Evolutionary conservation across 2,113 vertebrate species (phyloP), one percentile per base, ranked within the genome.

Genomic region (Strix aluco): DNA sequence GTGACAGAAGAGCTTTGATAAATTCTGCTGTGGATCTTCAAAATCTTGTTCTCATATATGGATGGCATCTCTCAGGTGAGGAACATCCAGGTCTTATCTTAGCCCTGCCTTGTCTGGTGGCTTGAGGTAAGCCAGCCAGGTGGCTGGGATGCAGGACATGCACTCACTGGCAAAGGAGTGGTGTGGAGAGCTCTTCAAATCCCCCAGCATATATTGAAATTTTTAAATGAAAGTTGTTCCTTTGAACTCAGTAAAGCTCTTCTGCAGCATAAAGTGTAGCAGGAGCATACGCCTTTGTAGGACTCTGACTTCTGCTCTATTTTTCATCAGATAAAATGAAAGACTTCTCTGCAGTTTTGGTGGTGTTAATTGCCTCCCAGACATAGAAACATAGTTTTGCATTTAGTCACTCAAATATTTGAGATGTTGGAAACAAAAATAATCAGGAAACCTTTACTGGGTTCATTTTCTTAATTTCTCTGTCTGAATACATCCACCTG

Each of bases 401-500:
- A 27, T 95, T 95, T 91, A 97, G 84, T 97, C 89, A 92, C 82
- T 82, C 81, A 66, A 87, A 91, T 92, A 91, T 70, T 85, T 0
- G 2, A 89, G 73, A 92, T 81, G 29, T 13, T 89, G 89, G 92
- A 91, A 94, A 70, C 44, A 94, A 95, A 94, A 96, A 87, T 66
- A 95, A 92, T 77, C 86, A 73, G 62, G 22, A 96, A 94, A 95
- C 47, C 54, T 92, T 88, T 59, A 15, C 26, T 85, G 86, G 25
- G n/a, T 66, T 96, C 69, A 10, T 92, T 96, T 92, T 65, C 58
- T 59, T 57, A 47, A 91, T 92, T 95, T 74, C 87, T 81, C n/a
- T 94, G 81, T 96, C 94, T 95, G 89, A 94, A 75, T 73, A 36
- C 70, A 77, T 88, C 94, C 94, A 65, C 89, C 89, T 96, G 96